Percentiles rank a stretch among this genome's conserved stretches.
Evolutionary conservation across 2,888 invertebrate genomes (phyloP).

Genomic region (Hoplodrina blanda): DNA sequence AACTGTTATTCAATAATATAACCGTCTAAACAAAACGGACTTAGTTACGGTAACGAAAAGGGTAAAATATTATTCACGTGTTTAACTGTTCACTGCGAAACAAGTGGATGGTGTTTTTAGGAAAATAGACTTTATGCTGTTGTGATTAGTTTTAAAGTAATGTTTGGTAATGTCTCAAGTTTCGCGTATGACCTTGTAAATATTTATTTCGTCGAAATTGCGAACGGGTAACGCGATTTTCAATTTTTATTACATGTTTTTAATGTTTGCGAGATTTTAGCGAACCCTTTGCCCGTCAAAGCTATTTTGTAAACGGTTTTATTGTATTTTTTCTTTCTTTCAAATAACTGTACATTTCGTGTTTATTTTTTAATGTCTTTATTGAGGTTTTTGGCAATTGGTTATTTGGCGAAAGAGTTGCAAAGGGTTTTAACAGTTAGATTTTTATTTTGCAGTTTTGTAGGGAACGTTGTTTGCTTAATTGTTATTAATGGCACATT

Average conservation of each 20-base stretch:
- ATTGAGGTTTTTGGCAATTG: slow-evolving; percentile 74
- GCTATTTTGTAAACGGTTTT: slow-evolving; percentile 70
- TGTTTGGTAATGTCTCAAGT: slow-evolving; percentile 1
- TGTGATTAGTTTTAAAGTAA: slow-evolving; percentile 1
- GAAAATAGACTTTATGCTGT: slow-evolving; percentile 48
- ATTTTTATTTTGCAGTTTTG: slow-evolving; percentile 36
- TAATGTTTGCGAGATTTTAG: slow-evolving; percentile 73
- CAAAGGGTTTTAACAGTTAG: slow-evolving; percentile 71
- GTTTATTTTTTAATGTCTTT: slow-evolving; percentile 69
- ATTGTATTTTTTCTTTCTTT: slow-evolving; percentile 50
- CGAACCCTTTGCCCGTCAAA: slow-evolving; percentile 79
- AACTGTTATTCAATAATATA: slow-evolving; percentile 74
- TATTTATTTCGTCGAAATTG: slow-evolving; percentile 75
- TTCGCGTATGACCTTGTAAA: slow-evolving; percentile 63
- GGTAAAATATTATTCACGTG: slow-evolving; percentile 77
- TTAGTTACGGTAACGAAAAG: slow-evolving; percentile 84
- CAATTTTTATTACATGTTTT: slow-evolving; percentile 74
- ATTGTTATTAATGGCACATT: slow-evolving; percentile 35
- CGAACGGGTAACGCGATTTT: slow-evolving; percentile 78
- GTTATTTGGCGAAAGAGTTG: slow-evolving; percentile 78
- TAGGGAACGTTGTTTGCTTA: slow-evolving; percentile 14
- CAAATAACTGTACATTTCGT: slow-evolving; percentile 51
- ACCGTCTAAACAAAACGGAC: slow-evolving; percentile 80
- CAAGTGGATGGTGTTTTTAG: slow-evolving; percentile 4
- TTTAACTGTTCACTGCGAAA: slow-evolving; percentile 61